Conservation (phyloP, 2,888 invertebrate genomes). For the Busseola fusca region DNA sequence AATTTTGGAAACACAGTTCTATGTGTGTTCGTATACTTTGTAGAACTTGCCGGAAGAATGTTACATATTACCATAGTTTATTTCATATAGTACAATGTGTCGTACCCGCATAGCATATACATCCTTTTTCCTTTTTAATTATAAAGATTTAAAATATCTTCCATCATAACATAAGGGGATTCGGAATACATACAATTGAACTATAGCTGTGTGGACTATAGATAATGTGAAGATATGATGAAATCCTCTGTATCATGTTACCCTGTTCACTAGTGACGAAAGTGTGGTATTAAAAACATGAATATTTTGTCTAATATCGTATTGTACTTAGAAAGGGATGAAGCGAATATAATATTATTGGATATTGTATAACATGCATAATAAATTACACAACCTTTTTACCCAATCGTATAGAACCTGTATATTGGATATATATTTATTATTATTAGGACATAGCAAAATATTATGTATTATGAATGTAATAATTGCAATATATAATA, state of each 20-base stretch:
- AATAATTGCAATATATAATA: constrained; percentile 62
- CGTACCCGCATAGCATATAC: constrained; percentile 26
- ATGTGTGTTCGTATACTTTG: constrained; percentile 59
- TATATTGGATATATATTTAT: constrained; percentile 71
- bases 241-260: constrained; percentile 71
- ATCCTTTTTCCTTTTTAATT: constrained; percentile 29
- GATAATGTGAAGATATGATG: constrained; percentile 65
- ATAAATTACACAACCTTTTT: constrained; percentile 86
- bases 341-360: constrained; percentile 76
- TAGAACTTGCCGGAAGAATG: constrained; percentile 53
- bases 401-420: constrained; percentile 82
- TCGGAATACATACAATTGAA: constrained; percentile 68
- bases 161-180: constrained; percentile 51
- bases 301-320: constrained; percentile 64
- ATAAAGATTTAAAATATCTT: constrained; percentile 42
- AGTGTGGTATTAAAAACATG: constrained; percentile 65
- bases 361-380: constrained; percentile 85
- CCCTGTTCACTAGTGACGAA: constrained; percentile 78
- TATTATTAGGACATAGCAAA: constrained; percentile 73
- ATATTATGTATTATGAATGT: constrained; percentile 62
- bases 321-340: constrained; percentile 70
- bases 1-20: constrained; percentile 50
- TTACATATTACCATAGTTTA: constrained; percentile 40
- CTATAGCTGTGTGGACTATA: constrained; percentile 67
- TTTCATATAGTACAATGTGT: constrained; percentile 15